Percentiles rank a stretch among this genome's conserved stretches.
These are phyloP conservation scores for Mus caroli DNA, from an alignment of 2,797 vertebrate species.

Conservation along the genomic window DNA sequence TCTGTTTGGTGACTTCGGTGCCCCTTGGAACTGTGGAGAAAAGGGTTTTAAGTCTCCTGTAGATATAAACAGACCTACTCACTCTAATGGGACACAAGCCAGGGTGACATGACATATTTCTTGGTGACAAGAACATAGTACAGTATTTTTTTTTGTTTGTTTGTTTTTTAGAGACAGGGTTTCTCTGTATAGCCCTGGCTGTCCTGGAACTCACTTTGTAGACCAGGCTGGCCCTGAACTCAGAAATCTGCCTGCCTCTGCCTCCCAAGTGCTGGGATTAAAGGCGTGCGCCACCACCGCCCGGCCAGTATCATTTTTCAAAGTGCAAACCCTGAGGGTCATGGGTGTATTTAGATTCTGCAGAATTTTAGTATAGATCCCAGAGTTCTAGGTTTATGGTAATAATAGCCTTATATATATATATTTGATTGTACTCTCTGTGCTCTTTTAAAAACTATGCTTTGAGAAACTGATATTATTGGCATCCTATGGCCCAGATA, in stretches of 20 bases:
- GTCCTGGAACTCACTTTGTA: too few species aligned
- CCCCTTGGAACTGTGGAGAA: slow-evolving; percentile 82
- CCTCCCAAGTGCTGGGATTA: too few species aligned
- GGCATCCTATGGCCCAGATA: not conserved
- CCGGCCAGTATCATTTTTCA: not conserved
- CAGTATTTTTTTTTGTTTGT: not conserved
- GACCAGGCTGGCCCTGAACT: too few species aligned
- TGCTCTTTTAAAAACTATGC: not conserved
- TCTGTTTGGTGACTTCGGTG: slow-evolving; percentile 83
- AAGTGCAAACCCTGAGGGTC: not conserved
- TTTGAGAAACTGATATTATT: not conserved
- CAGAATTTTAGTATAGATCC: slow-evolving; percentile 19
- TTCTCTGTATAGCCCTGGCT: too few species aligned
- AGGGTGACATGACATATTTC: not conserved
- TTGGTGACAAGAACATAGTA: not conserved
- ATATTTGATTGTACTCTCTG: not conserved
- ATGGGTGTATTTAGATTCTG: not conserved
- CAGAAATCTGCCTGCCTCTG: too few species aligned
- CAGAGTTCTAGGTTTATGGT: not conserved
- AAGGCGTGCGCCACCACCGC: too few species aligned
- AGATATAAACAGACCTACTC: not conserved
- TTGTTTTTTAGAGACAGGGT: too few species aligned
- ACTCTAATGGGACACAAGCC: not conserved
- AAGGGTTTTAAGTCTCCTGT: slow-evolving; percentile 45
- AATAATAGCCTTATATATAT: not conserved